Conservation (phyloP, 2,113 vertebrate genomes). For the Dryoscopus gambensis region DNA sequence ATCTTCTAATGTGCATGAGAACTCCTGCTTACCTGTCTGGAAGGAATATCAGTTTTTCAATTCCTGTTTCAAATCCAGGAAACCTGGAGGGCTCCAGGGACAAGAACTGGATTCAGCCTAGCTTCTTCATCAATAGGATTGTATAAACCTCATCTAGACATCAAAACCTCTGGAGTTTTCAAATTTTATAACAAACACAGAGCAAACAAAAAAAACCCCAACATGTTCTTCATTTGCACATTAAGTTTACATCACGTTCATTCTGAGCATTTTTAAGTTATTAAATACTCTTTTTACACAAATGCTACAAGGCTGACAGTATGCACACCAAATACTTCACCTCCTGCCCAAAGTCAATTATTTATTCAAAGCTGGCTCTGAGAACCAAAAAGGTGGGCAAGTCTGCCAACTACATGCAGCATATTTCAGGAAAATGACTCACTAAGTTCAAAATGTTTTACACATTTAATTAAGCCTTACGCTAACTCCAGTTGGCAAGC, state of each 20-base stretch:
- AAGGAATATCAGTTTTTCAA: background rate
- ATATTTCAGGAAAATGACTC: conserved; percentile 52
- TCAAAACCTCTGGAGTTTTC: background rate
- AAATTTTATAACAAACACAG: background rate
- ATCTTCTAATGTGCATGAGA: background rate
- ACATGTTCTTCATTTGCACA: background rate
- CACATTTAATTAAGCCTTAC: conserved; percentile 53
- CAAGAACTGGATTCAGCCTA: background rate
- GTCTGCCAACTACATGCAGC: background rate
- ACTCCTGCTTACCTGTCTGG: background rate
- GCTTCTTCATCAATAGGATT: background rate
- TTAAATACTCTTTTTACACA: background rate
- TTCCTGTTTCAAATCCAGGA: background rate
- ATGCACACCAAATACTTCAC: background rate
- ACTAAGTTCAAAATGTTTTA: conserved; percentile 32
- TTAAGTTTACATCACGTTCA: background rate
- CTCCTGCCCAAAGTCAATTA: background rate
- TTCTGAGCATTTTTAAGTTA: background rate
- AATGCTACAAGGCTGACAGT: background rate
- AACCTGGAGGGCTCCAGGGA: background rate
- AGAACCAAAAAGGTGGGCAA: background rate
- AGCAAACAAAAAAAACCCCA: background rate
- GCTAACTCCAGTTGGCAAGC: conserved; percentile 25
- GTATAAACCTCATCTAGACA: background rate
- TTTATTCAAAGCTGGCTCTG: background rate